Evolutionary conservation across 2,888 invertebrate species (phyloP), one percentile per base, ranked within the genome.

Genomic region (Sinhomidia bicolor): DNA sequence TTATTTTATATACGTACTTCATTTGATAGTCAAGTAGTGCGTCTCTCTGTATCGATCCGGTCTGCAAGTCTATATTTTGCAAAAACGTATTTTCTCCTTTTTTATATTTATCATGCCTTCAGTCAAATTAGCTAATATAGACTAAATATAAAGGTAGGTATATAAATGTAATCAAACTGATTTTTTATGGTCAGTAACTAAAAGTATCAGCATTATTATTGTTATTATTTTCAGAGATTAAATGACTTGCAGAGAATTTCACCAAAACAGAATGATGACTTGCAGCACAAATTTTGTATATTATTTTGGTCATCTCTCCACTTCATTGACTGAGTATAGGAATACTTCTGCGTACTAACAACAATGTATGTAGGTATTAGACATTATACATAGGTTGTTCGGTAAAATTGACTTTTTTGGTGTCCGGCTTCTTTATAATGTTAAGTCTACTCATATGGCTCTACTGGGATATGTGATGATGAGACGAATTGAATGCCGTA

Each of bases 161-260:
- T 36, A 68, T 54, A 32, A 10, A 36, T 12, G 14, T 6, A 68
- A 68, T 36, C 41, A 68, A 36, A 23, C 51, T 76, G 76, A 76
- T 29, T 44, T 44, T 76, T 76, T 76, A 51, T 76, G 76, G 76
- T 76, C 68, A 68, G 68, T 68, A 68, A 41, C 41, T 41, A 68
- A 32, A 10, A 32, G 26, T 14, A 32, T 68, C 68, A 65, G 7
- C 10, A 62, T 62, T 32, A 54, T 54, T 54, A 47, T 57, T 47
- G 2, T 7, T 47, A 14, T 7, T n/a, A 3, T 7, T 7, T 47
- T 12, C 10, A 12, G 7, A 54, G 17, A 54, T 17, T 7, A 17
- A 14, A 54, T 54, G 51, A 17, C 51, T 54, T 54, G 51, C 51
- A 4, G 47, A 47, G 47, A 47, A n/a, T n/a, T n/a, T n/a, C 47